A percentile compares a stretch with the other conserved stretches of the same genome.
Conservation (phyloP, 2,888 invertebrate species). For the Formica aserva region DNA sequence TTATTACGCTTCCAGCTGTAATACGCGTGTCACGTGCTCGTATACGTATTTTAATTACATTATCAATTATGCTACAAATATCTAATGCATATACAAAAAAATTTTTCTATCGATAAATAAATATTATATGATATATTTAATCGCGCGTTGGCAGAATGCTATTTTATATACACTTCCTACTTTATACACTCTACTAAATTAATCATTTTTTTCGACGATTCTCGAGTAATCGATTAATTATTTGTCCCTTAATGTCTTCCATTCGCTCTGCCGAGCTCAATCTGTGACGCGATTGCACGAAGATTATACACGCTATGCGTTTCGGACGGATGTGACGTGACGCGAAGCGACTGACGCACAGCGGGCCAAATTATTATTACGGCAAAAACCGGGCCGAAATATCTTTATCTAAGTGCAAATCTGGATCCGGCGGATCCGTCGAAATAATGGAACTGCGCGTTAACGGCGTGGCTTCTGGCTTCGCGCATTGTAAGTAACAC, state of each 20-base stretch:
- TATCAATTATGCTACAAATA: conserved; percentile 49
- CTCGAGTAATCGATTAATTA: conserved; percentile 34
- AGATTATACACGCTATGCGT: conserved; percentile 61
- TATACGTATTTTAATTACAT: conserved; percentile 61
- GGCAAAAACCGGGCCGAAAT: conserved; percentile 79
- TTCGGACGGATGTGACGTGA: conserved; percentile 47
- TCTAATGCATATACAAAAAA: conserved; percentile 6
- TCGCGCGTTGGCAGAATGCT: not conserved
- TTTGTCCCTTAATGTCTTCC: conserved; percentile 13
- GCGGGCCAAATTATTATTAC: conserved; percentile 81
- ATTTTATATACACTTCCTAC: not conserved
- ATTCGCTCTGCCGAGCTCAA: conserved; percentile 27
- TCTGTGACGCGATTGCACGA: conserved; percentile 12
- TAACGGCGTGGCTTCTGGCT: conserved; percentile 7
- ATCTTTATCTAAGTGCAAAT: conserved; percentile 76
- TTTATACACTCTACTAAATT: not conserved
- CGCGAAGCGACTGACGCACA: conserved; percentile 58
- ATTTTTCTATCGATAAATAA: conserved; percentile 12
- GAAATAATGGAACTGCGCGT: conserved; percentile 61
- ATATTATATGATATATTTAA: not conserved
- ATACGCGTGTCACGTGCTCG: conserved; percentile 64
- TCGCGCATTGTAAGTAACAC: conserved; percentile 9
- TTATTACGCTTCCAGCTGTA: conserved; percentile 53
- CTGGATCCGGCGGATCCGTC: conserved; percentile 58
- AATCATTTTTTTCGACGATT: not conserved